Evolutionary conservation across 2,888 invertebrate species (phyloP), one percentile per base, ranked within the genome.

Genomic region (Drosophila maculinotata): DNA sequence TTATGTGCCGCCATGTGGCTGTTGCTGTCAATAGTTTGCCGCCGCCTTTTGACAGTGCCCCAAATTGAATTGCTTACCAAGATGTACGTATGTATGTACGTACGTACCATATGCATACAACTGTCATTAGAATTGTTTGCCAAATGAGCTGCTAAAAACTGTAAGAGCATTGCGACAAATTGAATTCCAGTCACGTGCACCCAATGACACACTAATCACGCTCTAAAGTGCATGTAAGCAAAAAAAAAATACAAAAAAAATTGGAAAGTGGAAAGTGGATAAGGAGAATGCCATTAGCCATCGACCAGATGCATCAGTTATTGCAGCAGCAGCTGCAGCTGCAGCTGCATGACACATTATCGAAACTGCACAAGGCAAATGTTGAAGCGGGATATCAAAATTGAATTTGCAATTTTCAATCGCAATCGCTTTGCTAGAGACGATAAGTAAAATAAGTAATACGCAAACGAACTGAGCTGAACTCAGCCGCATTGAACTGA

Each of bases 131-230:
- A 62, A 65, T 68, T 65, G 85, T 68, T 84, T 78, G 78, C 65
- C 65, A 85, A 79, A 74, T 74, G 79, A 75, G 67, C 67, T 82
- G 56, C 41, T 57, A 59, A 70, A 68, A 77, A 63, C 28, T 20
- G 35, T 41, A 25, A 52, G 48, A 44, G 57, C 57, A 47, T 49
- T 56, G 41, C 35, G n/a, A 6, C 53, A 85, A 82, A 71, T 79
- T 71, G 62, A 71, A 80, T 85, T 69, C 69, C 49, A 82, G 79
- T 75, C 79, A 80, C 79, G 79, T 80, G 83, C 83, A 56, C 44
- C 53, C 65, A 76, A 76, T 76, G 79, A 79, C 86, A 82, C 65
- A 76, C 83, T 85, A 85, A 80, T 82, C 83, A 68, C 65, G 58
- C 59, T 66, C 51, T 71, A 62, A 58, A 69, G 69, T 47, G 45